phyloP scores from a whole-genome alignment of 2,113 vertebrate species.

The Crypturellus undulatus region DNA sequence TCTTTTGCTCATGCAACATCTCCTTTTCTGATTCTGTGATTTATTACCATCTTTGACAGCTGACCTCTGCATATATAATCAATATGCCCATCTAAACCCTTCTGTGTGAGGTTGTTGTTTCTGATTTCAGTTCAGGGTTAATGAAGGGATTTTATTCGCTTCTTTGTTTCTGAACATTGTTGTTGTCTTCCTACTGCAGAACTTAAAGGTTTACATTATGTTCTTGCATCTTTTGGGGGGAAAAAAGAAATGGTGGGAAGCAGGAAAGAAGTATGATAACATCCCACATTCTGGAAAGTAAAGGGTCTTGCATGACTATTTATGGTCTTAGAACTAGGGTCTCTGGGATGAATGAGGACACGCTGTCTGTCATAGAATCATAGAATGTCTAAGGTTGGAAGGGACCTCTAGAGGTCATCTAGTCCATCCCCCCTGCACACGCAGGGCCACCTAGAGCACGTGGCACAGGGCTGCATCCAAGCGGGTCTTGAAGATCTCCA shows the following conservation, averaged over 20 bases:
- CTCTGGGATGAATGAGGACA: not conserved
- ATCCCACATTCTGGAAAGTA: not conserved
- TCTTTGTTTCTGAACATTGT: not conserved
- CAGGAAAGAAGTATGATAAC: not conserved
- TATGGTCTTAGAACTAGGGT: not conserved
- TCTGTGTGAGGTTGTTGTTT: not conserved
- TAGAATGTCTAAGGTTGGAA: no score
- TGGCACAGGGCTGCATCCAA: no score
- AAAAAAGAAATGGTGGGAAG: not conserved
- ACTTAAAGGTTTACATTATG: not conserved
- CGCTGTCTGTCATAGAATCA: not conserved
- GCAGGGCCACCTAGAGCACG: no score
- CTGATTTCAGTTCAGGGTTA: not conserved
- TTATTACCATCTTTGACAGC: constrained; percentile 19
- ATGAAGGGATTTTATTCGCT: not conserved
- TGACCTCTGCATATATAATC: not conserved
- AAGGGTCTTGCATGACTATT: not conserved
- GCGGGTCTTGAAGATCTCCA: no score
- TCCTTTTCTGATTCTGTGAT: constrained; percentile 50
- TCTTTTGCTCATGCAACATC: not conserved
- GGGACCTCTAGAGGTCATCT: no score
- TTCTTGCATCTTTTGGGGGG: not conserved
- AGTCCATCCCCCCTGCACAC: no score
- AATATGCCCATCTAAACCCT: not conserved
- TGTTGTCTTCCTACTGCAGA: not conserved